phyloP scores from a whole-genome alignment of 1,140 invertebrate species.

The Drosophila albomicans region DNA sequence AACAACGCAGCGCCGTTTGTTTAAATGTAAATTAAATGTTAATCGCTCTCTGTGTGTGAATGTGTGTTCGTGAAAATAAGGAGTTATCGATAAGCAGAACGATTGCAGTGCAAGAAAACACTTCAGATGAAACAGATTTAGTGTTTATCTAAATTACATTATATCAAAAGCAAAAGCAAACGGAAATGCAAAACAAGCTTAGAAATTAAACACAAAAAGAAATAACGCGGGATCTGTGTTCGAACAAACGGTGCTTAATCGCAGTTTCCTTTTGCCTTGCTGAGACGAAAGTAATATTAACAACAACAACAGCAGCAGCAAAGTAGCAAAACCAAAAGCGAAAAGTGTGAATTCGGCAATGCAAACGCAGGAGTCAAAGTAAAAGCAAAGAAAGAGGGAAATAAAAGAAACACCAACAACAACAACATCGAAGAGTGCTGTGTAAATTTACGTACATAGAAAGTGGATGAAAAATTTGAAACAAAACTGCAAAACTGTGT shows the following conservation, averaged over 20 bases:
- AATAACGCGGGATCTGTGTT: conserved; percentile 12
- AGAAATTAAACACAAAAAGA: conserved; percentile 44
- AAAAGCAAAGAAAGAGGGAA: conserved; percentile 16
- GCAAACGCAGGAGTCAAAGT: conserved; percentile 31
- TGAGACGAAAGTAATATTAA: conserved; percentile 2
- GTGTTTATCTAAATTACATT: conserved; percentile 23
- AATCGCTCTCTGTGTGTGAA: conserved; percentile 32
- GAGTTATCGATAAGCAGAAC: conserved; percentile 22
- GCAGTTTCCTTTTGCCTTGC: conserved; percentile 31
- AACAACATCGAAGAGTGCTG: conserved; percentile 56
- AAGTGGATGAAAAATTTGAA: conserved; percentile 28
- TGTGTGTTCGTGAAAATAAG: conserved; percentile 27
- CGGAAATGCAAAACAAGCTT: conserved; percentile 31
- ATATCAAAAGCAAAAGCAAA: conserved; percentile 3
- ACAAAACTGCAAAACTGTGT: conserved; percentile 36
- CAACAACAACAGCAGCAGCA: conserved; percentile 22
- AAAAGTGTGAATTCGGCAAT: conserved; percentile 27
- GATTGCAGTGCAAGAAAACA: conserved; percentile 13
- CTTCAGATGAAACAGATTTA: conserved; percentile 27
- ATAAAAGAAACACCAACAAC: conserved; percentile 34
- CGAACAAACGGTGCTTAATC: conserved; percentile 59
- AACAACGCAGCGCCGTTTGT: conserved; percentile 14
- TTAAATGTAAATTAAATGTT: conserved; percentile 28
- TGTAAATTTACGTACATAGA: conserved; percentile 44
- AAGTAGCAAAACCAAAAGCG: conserved; percentile 22